A percentile compares a stretch with the other conserved stretches of the same genome.
Evolutionary conservation across 2,888 invertebrate genomes (phyloP).

Genomic region (Caenorhabditis wallacei): DNA sequence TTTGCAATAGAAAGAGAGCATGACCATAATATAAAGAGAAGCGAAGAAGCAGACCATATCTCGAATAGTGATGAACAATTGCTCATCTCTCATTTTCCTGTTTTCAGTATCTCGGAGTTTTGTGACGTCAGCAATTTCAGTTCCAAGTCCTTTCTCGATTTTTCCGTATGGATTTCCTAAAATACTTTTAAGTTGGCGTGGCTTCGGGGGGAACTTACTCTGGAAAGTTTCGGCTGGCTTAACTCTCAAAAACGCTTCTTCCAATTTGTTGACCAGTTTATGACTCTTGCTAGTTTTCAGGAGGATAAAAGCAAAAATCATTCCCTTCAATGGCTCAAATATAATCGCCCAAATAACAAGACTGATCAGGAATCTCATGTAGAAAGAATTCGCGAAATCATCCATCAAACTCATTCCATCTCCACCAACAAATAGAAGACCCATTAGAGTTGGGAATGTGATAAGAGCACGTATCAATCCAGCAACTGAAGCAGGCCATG

Average conservation of each 20-base stretch:
- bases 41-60: slow-evolving; percentile 71
- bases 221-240: slow-evolving; percentile 57
- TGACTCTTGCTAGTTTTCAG: slow-evolving; percentile 56
- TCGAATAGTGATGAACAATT: slow-evolving; percentile 68
- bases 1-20: slow-evolving; percentile 70
- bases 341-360: slow-evolving; percentile 64
- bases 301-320: slow-evolving; percentile 59
- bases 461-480: slow-evolving; percentile 23
- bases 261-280: slow-evolving; percentile 59
- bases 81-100: slow-evolving; percentile 71
- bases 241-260: slow-evolving; percentile 57
- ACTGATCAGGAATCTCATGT: slow-evolving; percentile 64
- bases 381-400: slow-evolving; percentile 67
- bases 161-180: slow-evolving; percentile 58
- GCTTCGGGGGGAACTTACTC: no score
- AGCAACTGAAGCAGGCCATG: slow-evolving; percentile 25
- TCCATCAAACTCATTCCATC: slow-evolving; percentile 60
- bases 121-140: slow-evolving; percentile 65
- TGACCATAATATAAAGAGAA: slow-evolving; percentile 71
- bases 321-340: slow-evolving; percentile 71
- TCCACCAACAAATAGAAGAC: slow-evolving; percentile 45
- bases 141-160: slow-evolving; percentile 61
- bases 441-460: slow-evolving; percentile 28
- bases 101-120: slow-evolving; percentile 66
- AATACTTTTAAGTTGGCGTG: no score